A percentile compares a stretch with the other conserved stretches of the same genome.
Conservation (phyloP, 1,140 invertebrate species). For the Drosophila arizonae region DNA sequence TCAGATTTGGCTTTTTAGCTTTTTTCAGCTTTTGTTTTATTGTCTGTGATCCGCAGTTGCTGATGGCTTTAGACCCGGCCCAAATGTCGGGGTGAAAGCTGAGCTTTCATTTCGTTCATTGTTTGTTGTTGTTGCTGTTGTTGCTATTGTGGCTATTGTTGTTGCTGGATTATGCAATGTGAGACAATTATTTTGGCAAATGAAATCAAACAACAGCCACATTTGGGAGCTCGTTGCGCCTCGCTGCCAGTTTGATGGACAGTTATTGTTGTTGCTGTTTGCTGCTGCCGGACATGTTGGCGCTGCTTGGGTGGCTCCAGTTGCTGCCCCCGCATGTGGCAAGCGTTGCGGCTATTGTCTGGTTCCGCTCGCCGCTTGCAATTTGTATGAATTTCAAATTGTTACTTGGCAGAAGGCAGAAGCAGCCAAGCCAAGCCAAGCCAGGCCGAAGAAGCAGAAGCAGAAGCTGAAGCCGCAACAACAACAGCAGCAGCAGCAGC, state of each 20-base stretch:
- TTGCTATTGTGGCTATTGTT: neutral
- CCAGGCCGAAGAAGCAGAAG: conserved; percentile 9
- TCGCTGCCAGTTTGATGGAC: conserved; percentile 73
- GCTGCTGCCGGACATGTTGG: conserved; percentile 62
- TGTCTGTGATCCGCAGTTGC: conserved; percentile 44
- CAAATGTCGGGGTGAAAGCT: conserved; percentile 35
- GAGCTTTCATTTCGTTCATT: conserved; percentile 42
- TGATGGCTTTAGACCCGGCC: conserved; percentile 57
- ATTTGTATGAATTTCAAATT: conserved; percentile 80
- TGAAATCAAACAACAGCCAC: conserved; percentile 37
- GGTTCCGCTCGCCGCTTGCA: conserved; percentile 64
- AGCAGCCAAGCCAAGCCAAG: conserved; percentile 16
- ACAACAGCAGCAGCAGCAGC: conserved; percentile 28
- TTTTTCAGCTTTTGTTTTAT: conserved; percentile 39
- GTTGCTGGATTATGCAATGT: conserved; percentile 51
- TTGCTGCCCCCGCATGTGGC: conserved; percentile 27
- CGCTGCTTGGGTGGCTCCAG: conserved; percentile 70
- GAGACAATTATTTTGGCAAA: conserved; percentile 54
- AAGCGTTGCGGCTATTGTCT: conserved; percentile 34
- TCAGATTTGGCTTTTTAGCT: conserved; percentile 6
- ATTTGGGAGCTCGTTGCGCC: conserved; percentile 53
- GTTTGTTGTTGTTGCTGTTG: conserved; percentile 4
- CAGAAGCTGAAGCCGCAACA: conserved; percentile 1
- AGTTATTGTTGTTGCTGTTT: conserved; percentile 31
- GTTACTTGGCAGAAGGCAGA: conserved; percentile 24